These are phyloP conservation scores for Galendromus occidentalis DNA, from an alignment of 1,140 invertebrate species.

Conservation along the genomic window DNA sequence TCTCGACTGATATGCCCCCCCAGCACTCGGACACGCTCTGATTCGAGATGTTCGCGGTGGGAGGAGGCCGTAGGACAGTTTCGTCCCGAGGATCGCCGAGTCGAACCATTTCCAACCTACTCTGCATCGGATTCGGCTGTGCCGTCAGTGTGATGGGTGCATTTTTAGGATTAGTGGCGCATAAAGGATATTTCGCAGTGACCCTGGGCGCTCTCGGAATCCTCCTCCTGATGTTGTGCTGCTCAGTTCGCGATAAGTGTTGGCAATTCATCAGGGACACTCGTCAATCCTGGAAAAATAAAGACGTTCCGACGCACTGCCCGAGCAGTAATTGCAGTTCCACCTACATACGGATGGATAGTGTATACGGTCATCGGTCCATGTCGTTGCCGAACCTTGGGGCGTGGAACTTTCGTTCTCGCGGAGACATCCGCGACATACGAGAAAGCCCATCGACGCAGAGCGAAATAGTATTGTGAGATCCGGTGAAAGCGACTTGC, in stretches of 20 bases:
- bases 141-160: slow-evolving; percentile 5
- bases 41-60: background rate
- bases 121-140: slow-evolving; percentile 7
- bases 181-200: background rate
- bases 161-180: background rate
- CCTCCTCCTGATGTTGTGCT: background rate
- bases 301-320: background rate
- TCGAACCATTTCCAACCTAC: background rate
- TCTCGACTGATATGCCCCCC: too few relatives aligned
- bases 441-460: background rate
- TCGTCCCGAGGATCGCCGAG: background rate
- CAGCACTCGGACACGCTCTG: too few relatives aligned
- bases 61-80: background rate
- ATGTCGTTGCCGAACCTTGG: background rate
- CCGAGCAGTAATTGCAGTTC: background rate
- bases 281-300: background rate
- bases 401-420: background rate
- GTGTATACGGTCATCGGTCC: background rate
- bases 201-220: background rate
- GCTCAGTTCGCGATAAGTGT: background rate
- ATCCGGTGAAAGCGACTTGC: too few relatives aligned
- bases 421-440: background rate
- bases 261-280: background rate
- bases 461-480: background rate
- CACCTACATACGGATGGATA: slow-evolving; percentile 2